These are phyloP conservation scores for Strigamia transsilvanica DNA, from an alignment of 2,888 invertebrate genomes.

Conservation along the genomic window DNA sequence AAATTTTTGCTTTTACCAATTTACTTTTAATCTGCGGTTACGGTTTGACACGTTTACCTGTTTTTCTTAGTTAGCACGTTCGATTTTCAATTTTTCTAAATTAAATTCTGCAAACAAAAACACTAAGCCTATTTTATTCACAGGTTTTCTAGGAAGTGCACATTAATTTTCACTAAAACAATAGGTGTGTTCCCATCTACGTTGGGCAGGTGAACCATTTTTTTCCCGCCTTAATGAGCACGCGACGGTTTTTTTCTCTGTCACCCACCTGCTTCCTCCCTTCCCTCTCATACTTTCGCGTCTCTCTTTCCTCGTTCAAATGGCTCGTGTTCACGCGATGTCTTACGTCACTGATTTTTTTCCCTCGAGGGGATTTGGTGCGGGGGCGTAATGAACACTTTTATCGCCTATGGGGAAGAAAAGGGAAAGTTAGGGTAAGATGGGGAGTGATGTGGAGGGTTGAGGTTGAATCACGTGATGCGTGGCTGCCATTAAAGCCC, in stretches of 20 bases:
- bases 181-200: conserved; percentile 48
- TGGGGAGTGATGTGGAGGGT: conserved; percentile 32
- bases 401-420: conserved; percentile 45
- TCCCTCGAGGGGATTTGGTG: conserved; percentile 33
- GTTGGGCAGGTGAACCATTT: conserved; percentile 46
- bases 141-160: conserved; percentile 42
- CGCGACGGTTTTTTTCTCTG: conserved; percentile 42
- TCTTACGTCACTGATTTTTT: conserved; percentile 48
- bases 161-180: conserved; percentile 47
- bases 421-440: conserved; percentile 36
- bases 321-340: conserved; percentile 45
- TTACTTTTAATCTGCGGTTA: too few species aligned
- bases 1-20: too few species aligned
- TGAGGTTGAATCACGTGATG: conserved; percentile 49
- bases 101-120: conserved; percentile 15
- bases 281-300: conserved; percentile 2
- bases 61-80: background rate
- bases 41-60: too few species aligned
- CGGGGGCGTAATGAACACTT: conserved; percentile 49
- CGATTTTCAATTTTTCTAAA: conserved; percentile 13
- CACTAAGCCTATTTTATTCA: conserved; percentile 32
- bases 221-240: conserved; percentile 48
- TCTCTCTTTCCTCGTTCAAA: conserved; percentile 49
- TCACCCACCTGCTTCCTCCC: conserved; percentile 31
- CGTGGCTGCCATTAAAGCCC: conserved; percentile 49